Evolutionary conservation across 2,797 vertebrate genomes (phyloP), one percentile per base, ranked within the genome.

Genomic region (Rhodeus uyekii): DNA sequence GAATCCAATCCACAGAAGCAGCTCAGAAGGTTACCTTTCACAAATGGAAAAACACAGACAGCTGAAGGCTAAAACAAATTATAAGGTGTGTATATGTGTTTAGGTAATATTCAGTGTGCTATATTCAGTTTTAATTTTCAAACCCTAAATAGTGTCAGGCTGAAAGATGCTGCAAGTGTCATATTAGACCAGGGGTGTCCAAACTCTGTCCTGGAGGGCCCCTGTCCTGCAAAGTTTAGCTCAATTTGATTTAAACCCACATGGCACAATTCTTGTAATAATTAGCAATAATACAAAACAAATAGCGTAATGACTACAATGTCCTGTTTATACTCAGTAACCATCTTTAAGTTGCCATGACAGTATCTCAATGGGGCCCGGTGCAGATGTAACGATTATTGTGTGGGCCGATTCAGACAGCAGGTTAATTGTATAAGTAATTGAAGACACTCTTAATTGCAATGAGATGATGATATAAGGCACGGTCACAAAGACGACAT

Each of bases 381-480:
- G 83, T 78, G 86, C 88, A 86, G 83, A 86, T 85, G 64, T 90
- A 82, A 81, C 89, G 86, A 93, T 89, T 73, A 84, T 83, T 84
- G 67, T 83, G 63, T 42, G 73, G 80, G 64, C 64, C 13, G 86
- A 90, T 89, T 87, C 88, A 90, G 92, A 90, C 90, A 92, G 91
- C 87, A 91, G 89, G 90, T 90, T 94, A 94, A 93, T 94, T 94
- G 92, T 93, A 86, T 89, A 74, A 92, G 88, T 91, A 90, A 89
- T 83, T 88, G 91, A 92, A 92, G 92, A 93, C 92, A 87, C 89
- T 90, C 90, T 92, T 94, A 94, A 94, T 94, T 93, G 92, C 89
- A 76, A 85, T 91, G 90, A 92, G 91, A 91, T 92, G 91, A 91
- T 90, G 89, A 88, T 86, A 89, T 90, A 89, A 84, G 86, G 55